phyloP scores from a whole-genome alignment of 2,113 vertebrate genomes.

The Sigmodon hispidus region DNA sequence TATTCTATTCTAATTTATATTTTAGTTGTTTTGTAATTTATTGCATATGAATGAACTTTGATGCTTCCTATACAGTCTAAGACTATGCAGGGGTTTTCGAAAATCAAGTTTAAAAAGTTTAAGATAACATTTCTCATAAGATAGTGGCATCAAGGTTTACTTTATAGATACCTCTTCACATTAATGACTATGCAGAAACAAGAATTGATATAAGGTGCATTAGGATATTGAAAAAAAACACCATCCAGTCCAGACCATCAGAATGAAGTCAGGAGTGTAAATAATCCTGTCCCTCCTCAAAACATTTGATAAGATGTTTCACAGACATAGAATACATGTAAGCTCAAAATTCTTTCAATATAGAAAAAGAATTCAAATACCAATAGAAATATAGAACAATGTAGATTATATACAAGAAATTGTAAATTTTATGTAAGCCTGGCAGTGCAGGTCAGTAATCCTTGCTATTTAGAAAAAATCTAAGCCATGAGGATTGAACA shows the following conservation, averaged over 20 bases:
- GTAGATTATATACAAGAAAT: no score
- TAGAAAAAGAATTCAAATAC: background rate
- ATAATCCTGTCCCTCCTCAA: background rate
- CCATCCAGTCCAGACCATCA: background rate
- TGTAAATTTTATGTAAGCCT: background rate
- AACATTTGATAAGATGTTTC: background rate
- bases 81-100: constrained; percentile 85
- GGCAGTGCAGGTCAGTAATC: no score
- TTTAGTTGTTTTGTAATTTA: constrained; percentile 85
- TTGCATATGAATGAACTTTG: constrained; percentile 83
- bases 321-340: background rate
- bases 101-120: background rate
- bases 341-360: background rate
- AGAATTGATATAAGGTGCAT: background rate
- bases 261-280: background rate
- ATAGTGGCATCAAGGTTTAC: background rate
- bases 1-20: constrained; percentile 72
- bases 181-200: background rate
- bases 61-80: constrained; percentile 86
- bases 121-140: background rate
- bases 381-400: background rate
- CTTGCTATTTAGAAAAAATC: no score
- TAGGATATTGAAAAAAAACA: background rate
- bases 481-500: background rate
- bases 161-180: background rate